Conservation (phyloP, 2,113 vertebrate species). For the Trematocara nigrifrons region DNA sequence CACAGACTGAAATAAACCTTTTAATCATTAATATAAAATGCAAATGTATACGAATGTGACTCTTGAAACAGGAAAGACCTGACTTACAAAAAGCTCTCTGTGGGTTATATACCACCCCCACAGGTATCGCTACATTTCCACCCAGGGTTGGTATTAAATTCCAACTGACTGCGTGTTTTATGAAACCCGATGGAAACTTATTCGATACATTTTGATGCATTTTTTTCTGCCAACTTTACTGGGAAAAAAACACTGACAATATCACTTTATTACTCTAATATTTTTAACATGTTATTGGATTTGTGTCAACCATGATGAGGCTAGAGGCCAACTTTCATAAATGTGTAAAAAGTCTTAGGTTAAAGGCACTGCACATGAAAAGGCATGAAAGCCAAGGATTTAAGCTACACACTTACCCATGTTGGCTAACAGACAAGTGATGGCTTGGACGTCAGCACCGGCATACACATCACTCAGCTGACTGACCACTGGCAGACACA, state of each 20-base stretch:
- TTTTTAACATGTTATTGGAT: neutral
- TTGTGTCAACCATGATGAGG: neutral
- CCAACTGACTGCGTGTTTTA: neutral
- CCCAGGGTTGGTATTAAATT: neutral
- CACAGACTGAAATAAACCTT: neutral
- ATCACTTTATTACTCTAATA: neutral
- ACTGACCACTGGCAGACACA: conserved; percentile 92
- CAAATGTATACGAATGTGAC: neutral
- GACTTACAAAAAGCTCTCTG: neutral
- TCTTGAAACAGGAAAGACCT: neutral
- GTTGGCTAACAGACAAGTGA: conserved; percentile 89
- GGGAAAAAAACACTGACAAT: neutral
- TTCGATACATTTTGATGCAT: rapidly evolving
- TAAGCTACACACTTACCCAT: conserved; percentile 82
- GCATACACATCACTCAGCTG: conserved; percentile 89
- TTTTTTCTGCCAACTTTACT: neutral
- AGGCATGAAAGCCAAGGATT: rapidly evolving
- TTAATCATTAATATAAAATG: neutral
- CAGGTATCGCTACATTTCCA: neutral
- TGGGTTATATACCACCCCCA: neutral
- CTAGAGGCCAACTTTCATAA: neutral
- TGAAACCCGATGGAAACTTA: neutral
- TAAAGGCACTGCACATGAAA: neutral
- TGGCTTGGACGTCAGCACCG: conserved; percentile 90
- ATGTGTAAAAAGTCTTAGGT: neutral